phyloP scores from a whole-genome alignment of 2,113 vertebrate genomes.

The Burhinus oedicnemus region DNA sequence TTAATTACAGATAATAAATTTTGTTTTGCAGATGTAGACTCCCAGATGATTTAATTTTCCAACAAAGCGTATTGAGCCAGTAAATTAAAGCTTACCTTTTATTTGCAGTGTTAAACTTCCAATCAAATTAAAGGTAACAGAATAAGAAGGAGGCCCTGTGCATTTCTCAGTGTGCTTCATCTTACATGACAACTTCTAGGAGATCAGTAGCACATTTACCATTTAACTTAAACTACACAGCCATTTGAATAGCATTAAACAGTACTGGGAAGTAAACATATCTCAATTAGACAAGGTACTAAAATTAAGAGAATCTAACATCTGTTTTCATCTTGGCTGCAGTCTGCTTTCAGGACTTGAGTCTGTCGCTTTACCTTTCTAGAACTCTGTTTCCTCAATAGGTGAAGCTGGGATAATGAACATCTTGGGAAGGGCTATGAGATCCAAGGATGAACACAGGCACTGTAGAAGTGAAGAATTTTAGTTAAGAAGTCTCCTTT shows the following conservation, averaged over 20 bases:
- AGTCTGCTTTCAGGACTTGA: background rate
- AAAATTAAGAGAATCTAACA: background rate
- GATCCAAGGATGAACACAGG: background rate
- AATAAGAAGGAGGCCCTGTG: background rate
- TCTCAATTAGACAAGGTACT: background rate
- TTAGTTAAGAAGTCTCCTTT: background rate
- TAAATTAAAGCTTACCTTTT: slow-evolving; percentile 60
- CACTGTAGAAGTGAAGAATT: background rate
- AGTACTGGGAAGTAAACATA: background rate
- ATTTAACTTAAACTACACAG: background rate
- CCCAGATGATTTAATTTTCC: slow-evolving; percentile 53
- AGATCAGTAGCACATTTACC: background rate
- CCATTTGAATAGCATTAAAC: background rate
- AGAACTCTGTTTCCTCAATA: background rate
- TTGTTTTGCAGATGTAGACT: slow-evolving; percentile 48
- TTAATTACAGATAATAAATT: slow-evolving; percentile 66
- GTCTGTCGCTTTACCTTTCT: background rate
- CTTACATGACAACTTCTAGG: background rate
- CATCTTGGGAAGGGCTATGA: background rate
- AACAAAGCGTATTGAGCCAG: background rate
- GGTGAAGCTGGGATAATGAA: background rate
- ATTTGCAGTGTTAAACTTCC: slow-evolving; percentile 49
- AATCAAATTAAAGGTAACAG: slow-evolving; percentile 49
- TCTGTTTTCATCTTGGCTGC: background rate
- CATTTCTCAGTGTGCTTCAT: background rate